These are phyloP conservation scores for Rhagium mordax DNA, from an alignment of 2,888 invertebrate species.

Conservation along the genomic window DNA sequence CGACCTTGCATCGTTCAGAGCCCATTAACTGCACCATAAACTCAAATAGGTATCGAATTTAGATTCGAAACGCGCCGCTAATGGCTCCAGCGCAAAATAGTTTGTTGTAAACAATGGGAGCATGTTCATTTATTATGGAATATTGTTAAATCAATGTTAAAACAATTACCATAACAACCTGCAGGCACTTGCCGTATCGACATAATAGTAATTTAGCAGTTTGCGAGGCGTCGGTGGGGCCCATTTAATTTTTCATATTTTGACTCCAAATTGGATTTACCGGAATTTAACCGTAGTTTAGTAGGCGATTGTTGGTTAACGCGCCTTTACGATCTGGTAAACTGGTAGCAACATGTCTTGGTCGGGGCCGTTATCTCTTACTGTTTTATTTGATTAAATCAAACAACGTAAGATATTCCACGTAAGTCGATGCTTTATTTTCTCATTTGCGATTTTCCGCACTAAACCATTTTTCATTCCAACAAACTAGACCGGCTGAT, in stretches of 20 bases:
- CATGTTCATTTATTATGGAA: constrained; percentile 33
- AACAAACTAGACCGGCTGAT: not conserved
- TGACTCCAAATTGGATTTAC: constrained; percentile 60
- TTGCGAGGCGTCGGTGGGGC: constrained; percentile 50
- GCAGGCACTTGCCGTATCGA: constrained; percentile 53
- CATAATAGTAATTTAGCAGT: constrained; percentile 56
- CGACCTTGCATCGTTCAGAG: no score
- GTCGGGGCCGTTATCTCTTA: not conserved
- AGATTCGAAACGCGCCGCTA: not conserved
- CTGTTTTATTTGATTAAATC: no score
- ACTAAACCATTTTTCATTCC: not conserved
- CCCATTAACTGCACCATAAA: not conserved
- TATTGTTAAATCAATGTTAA: constrained; percentile 55
- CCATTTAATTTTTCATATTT: constrained; percentile 63
- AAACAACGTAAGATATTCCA: no score
- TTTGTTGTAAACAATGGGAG: constrained; percentile 32
- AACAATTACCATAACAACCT: constrained; percentile 56
- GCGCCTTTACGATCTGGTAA: constrained; percentile 53
- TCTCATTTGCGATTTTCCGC: no score
- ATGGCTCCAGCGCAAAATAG: constrained; percentile 10
- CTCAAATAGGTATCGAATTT: not conserved
- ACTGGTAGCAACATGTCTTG: constrained; percentile 35
- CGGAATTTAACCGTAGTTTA: constrained; percentile 61
- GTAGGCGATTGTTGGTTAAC: constrained; percentile 63
- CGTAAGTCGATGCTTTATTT: no score